Percentiles rank a stretch among this genome's conserved stretches.
Conservation (phyloP, 2,113 vertebrate genomes). For the Paralichthys olivaceus region DNA sequence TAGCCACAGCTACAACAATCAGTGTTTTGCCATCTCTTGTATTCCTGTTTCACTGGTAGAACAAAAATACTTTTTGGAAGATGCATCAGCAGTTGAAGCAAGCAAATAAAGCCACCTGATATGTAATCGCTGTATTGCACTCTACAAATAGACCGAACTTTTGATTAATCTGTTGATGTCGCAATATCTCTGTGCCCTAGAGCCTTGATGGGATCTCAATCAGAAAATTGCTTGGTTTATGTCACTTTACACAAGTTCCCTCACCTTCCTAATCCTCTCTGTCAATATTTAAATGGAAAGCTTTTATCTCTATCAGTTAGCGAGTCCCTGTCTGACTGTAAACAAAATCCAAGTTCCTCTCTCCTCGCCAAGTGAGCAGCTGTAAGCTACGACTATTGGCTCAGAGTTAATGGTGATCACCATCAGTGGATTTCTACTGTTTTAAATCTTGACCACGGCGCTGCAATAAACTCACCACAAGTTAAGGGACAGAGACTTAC, state of each 20-base stretch:
- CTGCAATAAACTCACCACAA: background rate
- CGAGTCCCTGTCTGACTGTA: slow-evolving; percentile 40
- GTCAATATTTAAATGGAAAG: slow-evolving; percentile 60
- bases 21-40: too few relatives aligned
- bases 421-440: background rate
- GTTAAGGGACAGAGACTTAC: slow-evolving; percentile 3
- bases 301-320: slow-evolving; percentile 46
- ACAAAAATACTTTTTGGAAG: too few relatives aligned
- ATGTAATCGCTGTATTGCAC: too few relatives aligned
- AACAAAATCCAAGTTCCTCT: slow-evolving; percentile 51
- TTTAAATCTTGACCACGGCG: background rate
- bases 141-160: background rate
- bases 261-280: slow-evolving; percentile 45
- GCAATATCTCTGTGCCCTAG: slow-evolving; percentile 43
- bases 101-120: too few relatives aligned
- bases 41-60: too few relatives aligned
- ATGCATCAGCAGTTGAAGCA: too few relatives aligned
- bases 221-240: slow-evolving; percentile 47
- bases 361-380: slow-evolving; percentile 49
- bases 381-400: slow-evolving; percentile 5
- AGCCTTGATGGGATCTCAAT: slow-evolving; percentile 25
- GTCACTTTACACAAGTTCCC: slow-evolving; percentile 44
- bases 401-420: background rate
- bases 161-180: slow-evolving; percentile 1
- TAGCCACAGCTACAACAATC: too few relatives aligned